These are phyloP conservation scores for Rhizoglyphus robini DNA, from an alignment of 1,140 invertebrate species.

Conservation along the genomic window DNA sequence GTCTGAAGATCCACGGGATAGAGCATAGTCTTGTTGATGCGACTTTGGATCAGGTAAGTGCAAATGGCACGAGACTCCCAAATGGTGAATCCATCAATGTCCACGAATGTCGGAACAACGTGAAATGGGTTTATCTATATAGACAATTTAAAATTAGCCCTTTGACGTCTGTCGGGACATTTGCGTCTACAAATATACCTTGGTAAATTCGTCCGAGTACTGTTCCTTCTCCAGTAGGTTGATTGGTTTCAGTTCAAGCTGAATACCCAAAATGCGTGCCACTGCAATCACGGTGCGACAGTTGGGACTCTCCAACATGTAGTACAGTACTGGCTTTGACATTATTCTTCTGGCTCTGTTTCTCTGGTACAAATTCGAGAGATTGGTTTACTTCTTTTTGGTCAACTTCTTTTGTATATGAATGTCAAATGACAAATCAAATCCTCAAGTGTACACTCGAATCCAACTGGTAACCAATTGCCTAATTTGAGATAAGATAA, in stretches of 20 bases:
- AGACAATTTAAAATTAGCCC: not conserved
- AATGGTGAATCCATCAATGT: constrained; percentile 22
- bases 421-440: no score
- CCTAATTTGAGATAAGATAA: no score
- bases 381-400: no score
- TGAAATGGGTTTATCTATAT: constrained; percentile 23
- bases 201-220: constrained; percentile 12
- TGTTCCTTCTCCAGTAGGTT: constrained; percentile 44
- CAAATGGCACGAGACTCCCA: constrained; percentile 22
- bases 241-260: constrained; percentile 50
- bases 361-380: no score
- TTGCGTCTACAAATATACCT: constrained; percentile 11
- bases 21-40: constrained; percentile 47
- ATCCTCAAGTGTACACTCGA: no score
- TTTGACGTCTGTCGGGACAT: not conserved
- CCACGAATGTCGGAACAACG: constrained; percentile 23
- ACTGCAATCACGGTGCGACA: constrained; percentile 26
- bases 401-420: no score
- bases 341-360: no score
- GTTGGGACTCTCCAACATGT: constrained; percentile 15
- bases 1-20: constrained; percentile 52
- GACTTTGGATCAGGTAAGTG: constrained; percentile 30
- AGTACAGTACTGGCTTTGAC: constrained; percentile 23
- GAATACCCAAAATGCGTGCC: constrained; percentile 48
- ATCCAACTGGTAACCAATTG: no score